These are phyloP conservation scores for Falco cherrug DNA, from an alignment of 2,797 vertebrate genomes.

Conservation along the genomic window DNA sequence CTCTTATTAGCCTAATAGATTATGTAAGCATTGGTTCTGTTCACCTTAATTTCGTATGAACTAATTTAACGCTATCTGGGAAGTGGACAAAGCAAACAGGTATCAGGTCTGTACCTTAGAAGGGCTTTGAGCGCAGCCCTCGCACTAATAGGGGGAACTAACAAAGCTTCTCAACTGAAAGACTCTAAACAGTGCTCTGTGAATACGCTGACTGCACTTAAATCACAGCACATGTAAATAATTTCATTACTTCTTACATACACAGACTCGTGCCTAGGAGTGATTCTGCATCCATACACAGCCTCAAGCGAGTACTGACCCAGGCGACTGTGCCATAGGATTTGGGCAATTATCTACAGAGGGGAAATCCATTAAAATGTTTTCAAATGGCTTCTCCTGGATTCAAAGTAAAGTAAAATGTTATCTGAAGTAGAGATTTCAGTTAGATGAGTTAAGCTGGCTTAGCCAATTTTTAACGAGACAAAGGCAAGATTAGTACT, in stretches of 20 bases:
- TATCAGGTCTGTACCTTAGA: background rate
- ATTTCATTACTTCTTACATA: background rate
- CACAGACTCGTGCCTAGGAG: accelerated
- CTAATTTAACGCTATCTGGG: background rate
- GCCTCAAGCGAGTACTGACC: background rate
- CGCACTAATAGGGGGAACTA: background rate
- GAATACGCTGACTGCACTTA: background rate
- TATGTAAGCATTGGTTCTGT: background rate
- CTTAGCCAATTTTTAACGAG: background rate
- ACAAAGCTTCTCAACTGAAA: background rate
- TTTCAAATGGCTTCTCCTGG: background rate
- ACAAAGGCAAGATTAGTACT: background rate
- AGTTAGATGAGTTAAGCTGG: background rate
- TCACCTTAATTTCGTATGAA: background rate
- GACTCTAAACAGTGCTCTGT: background rate
- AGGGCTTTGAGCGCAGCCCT: background rate
- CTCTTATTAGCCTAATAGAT: too few species aligned
- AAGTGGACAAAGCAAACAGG: background rate
- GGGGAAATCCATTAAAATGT: background rate
- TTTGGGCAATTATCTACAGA: background rate
- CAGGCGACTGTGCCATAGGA: background rate
- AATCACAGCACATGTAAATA: background rate
- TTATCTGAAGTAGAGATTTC: background rate
- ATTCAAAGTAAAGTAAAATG: background rate
- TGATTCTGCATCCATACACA: background rate